phyloP scores from a whole-genome alignment of 2,797 vertebrate species.

The Rhodeus uyekii region DNA sequence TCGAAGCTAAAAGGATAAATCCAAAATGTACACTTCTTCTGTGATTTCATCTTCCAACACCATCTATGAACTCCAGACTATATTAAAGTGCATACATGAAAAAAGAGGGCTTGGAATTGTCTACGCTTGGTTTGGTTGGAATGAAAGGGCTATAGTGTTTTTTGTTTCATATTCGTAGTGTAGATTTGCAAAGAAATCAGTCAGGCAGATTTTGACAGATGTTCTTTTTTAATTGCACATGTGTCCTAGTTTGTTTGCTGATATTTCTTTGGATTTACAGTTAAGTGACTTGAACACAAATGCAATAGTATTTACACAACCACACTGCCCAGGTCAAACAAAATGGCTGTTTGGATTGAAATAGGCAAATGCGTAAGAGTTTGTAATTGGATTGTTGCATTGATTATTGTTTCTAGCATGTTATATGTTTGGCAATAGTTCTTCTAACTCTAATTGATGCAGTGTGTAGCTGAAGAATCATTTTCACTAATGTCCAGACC shows the following conservation, averaged over 20 bases:
- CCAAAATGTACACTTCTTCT: slow-evolving; percentile 9
- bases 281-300: slow-evolving; percentile 40
- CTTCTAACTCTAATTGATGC: too few relatives aligned
- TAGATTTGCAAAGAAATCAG: slow-evolving; percentile 29
- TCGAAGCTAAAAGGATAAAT: slow-evolving; percentile 24
- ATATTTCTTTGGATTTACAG: slow-evolving; percentile 25
- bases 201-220: slow-evolving; percentile 42
- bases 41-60: slow-evolving; percentile 15
- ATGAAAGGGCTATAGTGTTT: slow-evolving; percentile 22
- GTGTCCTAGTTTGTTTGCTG: slow-evolving; percentile 25
- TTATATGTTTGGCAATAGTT: too few relatives aligned
- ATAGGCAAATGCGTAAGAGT: too few relatives aligned
- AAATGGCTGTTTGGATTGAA: too few relatives aligned
- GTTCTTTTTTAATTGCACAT: slow-evolving; percentile 48
- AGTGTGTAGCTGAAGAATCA: too few relatives aligned
- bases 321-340: too few relatives aligned
- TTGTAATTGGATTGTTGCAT: too few relatives aligned
- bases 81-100: slow-evolving; percentile 26
- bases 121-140: slow-evolving; percentile 33
- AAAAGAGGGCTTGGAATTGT: slow-evolving; percentile 41
- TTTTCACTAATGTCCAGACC: too few relatives aligned
- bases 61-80: too few relatives aligned
- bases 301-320: slow-evolving; percentile 40
- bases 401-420: too few relatives aligned
- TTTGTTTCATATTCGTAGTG: slow-evolving; percentile 7